Evolutionary conservation across 1,140 invertebrate species (phyloP), one percentile per base, ranked within the genome.

Genomic region (Linepithema humile): DNA sequence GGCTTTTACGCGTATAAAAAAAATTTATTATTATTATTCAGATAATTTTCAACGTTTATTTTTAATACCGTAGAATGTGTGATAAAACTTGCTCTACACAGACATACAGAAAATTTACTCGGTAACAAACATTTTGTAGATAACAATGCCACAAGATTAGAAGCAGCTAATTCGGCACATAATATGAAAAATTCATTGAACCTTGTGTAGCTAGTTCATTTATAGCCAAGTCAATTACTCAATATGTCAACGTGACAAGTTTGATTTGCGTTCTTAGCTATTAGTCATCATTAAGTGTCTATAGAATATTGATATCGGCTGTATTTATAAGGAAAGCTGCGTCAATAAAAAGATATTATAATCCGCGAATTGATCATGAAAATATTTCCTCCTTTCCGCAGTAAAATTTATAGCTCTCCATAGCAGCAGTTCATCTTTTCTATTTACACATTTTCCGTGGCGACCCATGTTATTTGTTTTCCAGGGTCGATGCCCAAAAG

Each of bases 401-500:
- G 26, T 40, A 32, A 80, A 80, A 80, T 80, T 70, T 55, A 80
- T 69, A 55, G 26, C 48, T 43, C 64, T 20, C 48, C 64, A 48
- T 43, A 29, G 64, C 62, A 17, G 64, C 64, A 35, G 64, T 59
- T 70, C 35, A 69, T 69, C 64, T 78, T 78, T 78, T 78, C 75
- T 67, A 78, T 69, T 69, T 80, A 70, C 50, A 69, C 64, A 50
- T 78, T 69, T 55, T 67, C 32, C 75, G 35, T 55, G 48, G 69
- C 45, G 59, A 50, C 62, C 45, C 17, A 48, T 80, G 50, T 80
- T 55, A 55, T 80, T 55, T 69, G 35, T 80, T 83, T 77, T 29
- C 70, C 73, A 83, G 80, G 55, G 80, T 74, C 70, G 80, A 62
- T 83, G 73, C 70, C 70, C 57, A 83, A 77, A 83, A 83, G 43